Percentiles rank a stretch among this genome's conserved stretches.
Conservation (phyloP, 2,888 invertebrate genomes). For the Pyrrhosoma nymphula region DNA sequence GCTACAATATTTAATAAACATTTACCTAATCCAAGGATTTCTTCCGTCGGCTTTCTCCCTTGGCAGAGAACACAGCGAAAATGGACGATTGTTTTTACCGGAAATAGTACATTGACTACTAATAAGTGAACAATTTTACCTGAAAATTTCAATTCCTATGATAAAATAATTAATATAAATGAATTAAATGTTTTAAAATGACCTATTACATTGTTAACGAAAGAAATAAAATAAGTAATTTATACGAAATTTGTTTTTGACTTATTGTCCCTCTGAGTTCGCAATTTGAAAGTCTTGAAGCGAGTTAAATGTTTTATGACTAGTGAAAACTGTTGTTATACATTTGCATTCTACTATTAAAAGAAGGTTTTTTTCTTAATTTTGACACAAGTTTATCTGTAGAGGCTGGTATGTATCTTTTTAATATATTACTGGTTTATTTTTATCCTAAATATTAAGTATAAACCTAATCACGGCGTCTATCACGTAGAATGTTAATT, state of each 20-base stretch:
- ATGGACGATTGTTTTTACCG: conserved; percentile 47
- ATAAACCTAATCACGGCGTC: too few species aligned
- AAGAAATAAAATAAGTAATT: neutral
- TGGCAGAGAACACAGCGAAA: neutral
- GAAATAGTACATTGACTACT: neutral
- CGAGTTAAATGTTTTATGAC: too few species aligned
- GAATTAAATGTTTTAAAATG: neutral
- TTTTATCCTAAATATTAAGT: too few species aligned
- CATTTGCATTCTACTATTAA: too few species aligned
- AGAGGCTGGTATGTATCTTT: too few species aligned
- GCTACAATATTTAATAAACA: too few species aligned
- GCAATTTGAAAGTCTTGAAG: neutral
- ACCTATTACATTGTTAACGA: neutral
- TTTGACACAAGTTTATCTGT: too few species aligned
- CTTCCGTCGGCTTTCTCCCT: neutral
- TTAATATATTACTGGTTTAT: too few species aligned
- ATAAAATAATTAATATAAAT: neutral
- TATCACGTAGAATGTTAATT: too few species aligned
- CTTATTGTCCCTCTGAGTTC: neutral
- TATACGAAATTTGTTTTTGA: neutral
- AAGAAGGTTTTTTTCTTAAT: too few species aligned
- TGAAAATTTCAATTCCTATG: neutral
- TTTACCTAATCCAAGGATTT: neutral
- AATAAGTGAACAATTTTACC: neutral
- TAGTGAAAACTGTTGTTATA: too few species aligned